These are phyloP conservation scores for Cataglyphis altisquamis DNA, from an alignment of 2,888 invertebrate species.

Conservation along the genomic window DNA sequence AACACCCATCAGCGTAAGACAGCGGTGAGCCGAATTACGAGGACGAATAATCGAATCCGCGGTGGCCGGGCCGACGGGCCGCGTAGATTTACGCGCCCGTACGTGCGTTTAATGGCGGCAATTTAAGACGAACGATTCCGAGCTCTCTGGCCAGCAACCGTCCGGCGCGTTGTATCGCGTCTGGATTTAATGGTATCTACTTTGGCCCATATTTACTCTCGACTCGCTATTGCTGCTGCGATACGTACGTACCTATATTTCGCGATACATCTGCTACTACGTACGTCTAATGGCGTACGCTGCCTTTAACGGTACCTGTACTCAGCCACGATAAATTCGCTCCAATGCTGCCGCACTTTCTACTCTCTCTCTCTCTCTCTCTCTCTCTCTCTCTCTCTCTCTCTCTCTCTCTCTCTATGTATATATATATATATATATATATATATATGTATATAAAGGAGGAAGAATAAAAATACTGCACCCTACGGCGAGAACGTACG, in stretches of 20 bases:
- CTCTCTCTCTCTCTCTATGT: not conserved
- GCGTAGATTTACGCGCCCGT: conserved; percentile 38
- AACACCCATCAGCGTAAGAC: conserved; percentile 14
- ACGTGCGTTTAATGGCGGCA: conserved; percentile 65
- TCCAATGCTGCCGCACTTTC: conserved; percentile 11
- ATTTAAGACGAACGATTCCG: conserved; percentile 64
- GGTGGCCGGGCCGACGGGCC: conserved; percentile 23
- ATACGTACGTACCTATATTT: conserved; percentile 36
- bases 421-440: not conserved
- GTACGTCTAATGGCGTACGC: conserved; percentile 62
- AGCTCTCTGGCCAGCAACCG: conserved; percentile 12
- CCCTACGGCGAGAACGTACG: conserved; percentile 44
- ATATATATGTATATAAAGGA: not conserved
- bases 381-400: conserved; percentile 25
- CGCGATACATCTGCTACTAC: conserved; percentile 34
- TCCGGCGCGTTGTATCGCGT: conserved; percentile 42
- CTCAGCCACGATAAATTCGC: conserved; percentile 62
- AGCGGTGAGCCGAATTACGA: conserved; percentile 39
- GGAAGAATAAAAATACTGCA: conserved; percentile 61
- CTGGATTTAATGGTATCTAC: conserved; percentile 71
- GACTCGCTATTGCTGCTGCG: conserved; percentile 58
- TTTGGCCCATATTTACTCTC: conserved; percentile 67
- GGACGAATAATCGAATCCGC: conserved; percentile 50
- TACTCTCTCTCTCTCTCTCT: not conserved
- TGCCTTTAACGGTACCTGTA: conserved; percentile 66